Percentiles rank a stretch among this genome's conserved stretches.
Conservation (phyloP, 1,140 invertebrate genomes). For the Lasioglossum baleicum region DNA sequence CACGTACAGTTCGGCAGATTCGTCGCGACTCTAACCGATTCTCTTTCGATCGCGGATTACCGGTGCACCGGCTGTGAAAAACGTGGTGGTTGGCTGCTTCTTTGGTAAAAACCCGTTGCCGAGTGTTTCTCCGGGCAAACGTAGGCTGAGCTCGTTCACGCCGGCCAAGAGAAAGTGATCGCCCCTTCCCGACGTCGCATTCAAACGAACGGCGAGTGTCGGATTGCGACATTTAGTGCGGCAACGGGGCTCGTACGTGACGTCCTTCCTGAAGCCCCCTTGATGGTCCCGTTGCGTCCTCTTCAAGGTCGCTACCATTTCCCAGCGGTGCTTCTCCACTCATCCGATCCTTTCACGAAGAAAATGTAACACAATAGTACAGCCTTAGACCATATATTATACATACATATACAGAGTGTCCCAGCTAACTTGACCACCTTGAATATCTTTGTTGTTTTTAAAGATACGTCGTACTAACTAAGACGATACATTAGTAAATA, state of each 20-base stretch:
- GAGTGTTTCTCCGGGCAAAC: conserved; percentile 68
- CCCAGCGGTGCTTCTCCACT: background rate
- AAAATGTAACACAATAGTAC: no score
- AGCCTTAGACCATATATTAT: no score
- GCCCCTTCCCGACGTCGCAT: conserved; percentile 48
- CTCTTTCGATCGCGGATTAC: conserved; percentile 35
- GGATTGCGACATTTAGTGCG: conserved; percentile 67
- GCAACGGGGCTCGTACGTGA: conserved; percentile 10
- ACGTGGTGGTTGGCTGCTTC: conserved; percentile 57
- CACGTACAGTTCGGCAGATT: background rate
- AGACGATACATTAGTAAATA: no score
- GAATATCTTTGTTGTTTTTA: no score
- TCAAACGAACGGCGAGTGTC: conserved; percentile 25
- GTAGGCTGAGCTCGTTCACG: conserved; percentile 55
- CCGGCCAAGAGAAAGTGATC: conserved; percentile 72
- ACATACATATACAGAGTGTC: no score
- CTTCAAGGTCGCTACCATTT: conserved; percentile 19
- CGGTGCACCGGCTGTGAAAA: background rate
- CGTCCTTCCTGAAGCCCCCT: background rate
- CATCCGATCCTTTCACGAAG: no score
- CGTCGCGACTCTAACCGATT: background rate
- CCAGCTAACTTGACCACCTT: no score
- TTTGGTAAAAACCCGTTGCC: conserved; percentile 74
- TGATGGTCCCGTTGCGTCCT: conserved; percentile 5
- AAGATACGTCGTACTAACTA: no score